These are phyloP conservation scores for Agriopis marginaria DNA, from an alignment of 2,888 invertebrate genomes.

Conservation along the genomic window DNA sequence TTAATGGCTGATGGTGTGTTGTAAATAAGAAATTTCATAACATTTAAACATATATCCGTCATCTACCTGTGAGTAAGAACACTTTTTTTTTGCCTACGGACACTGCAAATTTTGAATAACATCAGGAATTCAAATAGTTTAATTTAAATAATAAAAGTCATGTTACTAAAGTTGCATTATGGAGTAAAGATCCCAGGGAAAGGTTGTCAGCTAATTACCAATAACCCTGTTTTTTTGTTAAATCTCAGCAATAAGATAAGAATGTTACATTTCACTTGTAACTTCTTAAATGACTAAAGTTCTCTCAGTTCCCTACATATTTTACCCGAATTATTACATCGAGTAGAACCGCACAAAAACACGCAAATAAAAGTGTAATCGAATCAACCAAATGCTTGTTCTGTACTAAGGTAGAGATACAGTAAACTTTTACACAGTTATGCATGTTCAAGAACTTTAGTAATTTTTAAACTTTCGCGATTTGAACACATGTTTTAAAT, in stretches of 20 bases:
- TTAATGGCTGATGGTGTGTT: too few relatives aligned
- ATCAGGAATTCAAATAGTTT: too few relatives aligned
- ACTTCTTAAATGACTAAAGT: slow-evolving; percentile 19
- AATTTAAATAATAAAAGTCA: too few relatives aligned
- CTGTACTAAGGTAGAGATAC: slow-evolving; percentile 20
- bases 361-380: slow-evolving; percentile 42
- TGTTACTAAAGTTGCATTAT: too few relatives aligned
- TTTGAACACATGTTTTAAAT: too few relatives aligned
- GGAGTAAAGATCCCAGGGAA: too few relatives aligned
- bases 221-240: not conserved
- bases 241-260: not conserved
- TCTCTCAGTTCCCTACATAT: slow-evolving; percentile 8
- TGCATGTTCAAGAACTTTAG: not conserved
- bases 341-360: slow-evolving; percentile 32
- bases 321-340: slow-evolving; percentile 25
- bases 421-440: slow-evolving; percentile 19
- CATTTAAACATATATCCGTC: too few relatives aligned
- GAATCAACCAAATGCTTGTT: slow-evolving; percentile 35
- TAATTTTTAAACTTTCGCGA: too few relatives aligned
- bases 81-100: too few relatives aligned
- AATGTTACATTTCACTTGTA: not conserved
- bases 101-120: too few relatives aligned
- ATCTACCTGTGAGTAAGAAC: too few relatives aligned
- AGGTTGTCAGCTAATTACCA: not conserved
- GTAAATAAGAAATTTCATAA: too few relatives aligned